Evolutionary conservation across 2,888 invertebrate genomes (phyloP).

Genomic region (Phaonia tiefii): DNA sequence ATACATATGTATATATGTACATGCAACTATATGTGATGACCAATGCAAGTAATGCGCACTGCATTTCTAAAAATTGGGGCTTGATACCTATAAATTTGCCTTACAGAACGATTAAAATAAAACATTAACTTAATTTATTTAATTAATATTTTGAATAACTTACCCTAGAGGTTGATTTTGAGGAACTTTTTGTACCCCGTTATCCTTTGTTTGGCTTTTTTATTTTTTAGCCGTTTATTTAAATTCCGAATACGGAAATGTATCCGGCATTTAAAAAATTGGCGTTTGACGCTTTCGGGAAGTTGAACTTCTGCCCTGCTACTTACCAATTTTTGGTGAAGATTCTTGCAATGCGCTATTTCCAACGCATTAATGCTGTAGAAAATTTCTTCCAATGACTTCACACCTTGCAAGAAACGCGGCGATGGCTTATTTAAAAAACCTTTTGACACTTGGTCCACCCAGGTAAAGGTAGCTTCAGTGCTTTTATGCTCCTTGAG

Average conservation of each 20-base stretch:
- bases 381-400: neutral
- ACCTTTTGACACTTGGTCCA: constrained; percentile 46
- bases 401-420: neutral
- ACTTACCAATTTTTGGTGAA: neutral
- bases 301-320: neutral
- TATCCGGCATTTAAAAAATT: neutral
- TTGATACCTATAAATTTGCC: too few species aligned
- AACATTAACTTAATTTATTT: too few species aligned
- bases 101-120: too few species aligned
- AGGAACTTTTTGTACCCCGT: neutral
- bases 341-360: neutral
- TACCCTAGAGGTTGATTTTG: too few species aligned
- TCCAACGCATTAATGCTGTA: neutral
- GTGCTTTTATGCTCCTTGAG: constrained; percentile 19
- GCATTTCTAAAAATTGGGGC: too few species aligned
- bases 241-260: neutral
- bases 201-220: neutral
- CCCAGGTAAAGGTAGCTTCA: constrained; percentile 42
- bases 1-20: too few species aligned
- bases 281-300: neutral
- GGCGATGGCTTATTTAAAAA: too few species aligned
- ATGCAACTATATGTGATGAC: too few species aligned
- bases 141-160: too few species aligned
- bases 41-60: too few species aligned
- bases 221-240: neutral